Conservation (phyloP, 2,888 invertebrate species). For the Mylabris sibirica region DNA sequence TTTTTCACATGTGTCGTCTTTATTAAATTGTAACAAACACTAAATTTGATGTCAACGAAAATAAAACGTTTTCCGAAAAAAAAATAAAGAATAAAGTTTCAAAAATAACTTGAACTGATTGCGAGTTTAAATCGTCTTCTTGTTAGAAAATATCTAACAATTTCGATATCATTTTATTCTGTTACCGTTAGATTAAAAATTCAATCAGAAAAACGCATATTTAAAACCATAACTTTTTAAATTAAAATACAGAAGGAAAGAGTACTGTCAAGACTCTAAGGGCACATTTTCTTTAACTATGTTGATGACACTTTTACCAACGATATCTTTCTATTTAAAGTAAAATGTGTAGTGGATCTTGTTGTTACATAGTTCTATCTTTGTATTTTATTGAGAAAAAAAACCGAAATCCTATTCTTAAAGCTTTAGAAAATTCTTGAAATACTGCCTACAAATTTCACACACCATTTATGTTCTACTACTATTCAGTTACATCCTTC, state of each 20-base stretch:
- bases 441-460: constrained; percentile 5
- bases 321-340: neutral
- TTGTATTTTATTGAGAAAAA: constrained; percentile 8
- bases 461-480: neutral
- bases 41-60: constrained; percentile 14
- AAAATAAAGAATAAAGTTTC: neutral
- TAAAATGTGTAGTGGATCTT: neutral
- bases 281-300: constrained; percentile 3
- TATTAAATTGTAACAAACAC: constrained; percentile 11
- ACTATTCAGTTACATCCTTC: constrained; percentile 4
- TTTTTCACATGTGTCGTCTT: constrained; percentile 12
- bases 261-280: constrained; percentile 4
- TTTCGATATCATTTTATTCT: too few relatives aligned
- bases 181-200: too few relatives aligned
- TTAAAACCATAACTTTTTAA: neutral
- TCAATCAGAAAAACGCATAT: too few relatives aligned
- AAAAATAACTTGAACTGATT: constrained; percentile 11
- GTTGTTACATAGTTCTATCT: neutral
- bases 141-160: neutral
- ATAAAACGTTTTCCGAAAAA: constrained; percentile 1
- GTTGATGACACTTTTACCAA: constrained; percentile 2
- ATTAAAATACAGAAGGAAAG: neutral
- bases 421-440: constrained; percentile 14
- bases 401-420: constrained; percentile 16
- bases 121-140: neutral